phyloP scores from a whole-genome alignment of 2,888 invertebrate species.

The Leptinotarsa peninsularis region DNA sequence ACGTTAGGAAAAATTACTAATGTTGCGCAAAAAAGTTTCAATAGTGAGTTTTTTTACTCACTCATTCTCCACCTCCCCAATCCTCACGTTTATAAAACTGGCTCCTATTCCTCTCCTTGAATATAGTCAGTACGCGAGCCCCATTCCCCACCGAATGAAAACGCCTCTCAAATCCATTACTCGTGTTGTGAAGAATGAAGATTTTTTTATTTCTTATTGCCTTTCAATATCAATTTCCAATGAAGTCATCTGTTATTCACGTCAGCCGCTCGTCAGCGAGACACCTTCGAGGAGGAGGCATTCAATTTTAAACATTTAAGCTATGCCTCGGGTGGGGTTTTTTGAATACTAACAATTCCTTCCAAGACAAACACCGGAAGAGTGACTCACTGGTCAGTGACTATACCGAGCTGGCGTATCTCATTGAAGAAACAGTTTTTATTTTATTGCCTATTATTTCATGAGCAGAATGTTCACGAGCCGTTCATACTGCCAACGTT shows the following conservation, averaged over 20 bases:
- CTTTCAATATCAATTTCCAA: conserved; percentile 20
- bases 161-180: neutral
- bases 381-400: conserved; percentile 27
- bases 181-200: conserved; percentile 8
- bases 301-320: conserved; percentile 28
- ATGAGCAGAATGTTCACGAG: neutral
- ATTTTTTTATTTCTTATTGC: conserved; percentile 18
- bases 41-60: too few species aligned
- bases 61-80: too few species aligned
- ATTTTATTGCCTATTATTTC: conserved; percentile 8
- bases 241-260: conserved; percentile 26
- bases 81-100: too few species aligned
- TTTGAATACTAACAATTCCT: conserved; percentile 23
- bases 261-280: neutral
- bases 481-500: neutral
- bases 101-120: too few species aligned
- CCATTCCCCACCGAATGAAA: neutral
- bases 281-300: conserved; percentile 25
- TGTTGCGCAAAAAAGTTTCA: too few species aligned
- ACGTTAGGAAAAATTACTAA: too few species aligned
- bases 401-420: conserved; percentile 13
- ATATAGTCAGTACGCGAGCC: too few species aligned
- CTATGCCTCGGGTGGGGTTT: conserved; percentile 12
- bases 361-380: conserved; percentile 24
- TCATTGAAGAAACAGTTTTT: conserved; percentile 7